Conservation (phyloP, 2,888 invertebrate species). For the Lasioglossum marginatum region DNA sequence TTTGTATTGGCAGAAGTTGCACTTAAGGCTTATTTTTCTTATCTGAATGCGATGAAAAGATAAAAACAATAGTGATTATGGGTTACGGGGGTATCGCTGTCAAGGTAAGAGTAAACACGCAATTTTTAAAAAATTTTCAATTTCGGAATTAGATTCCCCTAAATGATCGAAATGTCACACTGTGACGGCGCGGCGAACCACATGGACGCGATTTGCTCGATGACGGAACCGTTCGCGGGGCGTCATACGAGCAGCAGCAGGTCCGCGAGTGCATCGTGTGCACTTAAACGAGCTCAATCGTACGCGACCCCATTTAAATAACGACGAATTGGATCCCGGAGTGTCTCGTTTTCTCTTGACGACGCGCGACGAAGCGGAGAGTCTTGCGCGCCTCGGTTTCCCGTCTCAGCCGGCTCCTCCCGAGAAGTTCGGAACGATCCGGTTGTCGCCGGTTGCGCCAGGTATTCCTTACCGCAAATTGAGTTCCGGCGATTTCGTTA, state of each 20-base stretch:
- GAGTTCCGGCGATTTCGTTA: constrained; percentile 20
- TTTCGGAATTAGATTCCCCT: too few relatives aligned
- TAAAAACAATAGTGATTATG: too few relatives aligned
- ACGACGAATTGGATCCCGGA: constrained; percentile 63
- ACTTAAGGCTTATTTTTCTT: too few relatives aligned
- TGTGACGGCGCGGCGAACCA: neutral
- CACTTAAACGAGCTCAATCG: constrained; percentile 65
- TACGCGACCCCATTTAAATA: constrained; percentile 65
- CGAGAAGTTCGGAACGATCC: neutral
- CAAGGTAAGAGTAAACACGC: too few relatives aligned
- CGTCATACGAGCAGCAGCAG: constrained; percentile 27
- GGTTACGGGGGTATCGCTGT: too few relatives aligned
- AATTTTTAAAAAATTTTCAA: too few relatives aligned
- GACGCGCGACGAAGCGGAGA: neutral
- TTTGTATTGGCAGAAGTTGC: too few relatives aligned
- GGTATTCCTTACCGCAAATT: constrained; percentile 17
- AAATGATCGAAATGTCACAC: too few relatives aligned
- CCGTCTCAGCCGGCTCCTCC: neutral
- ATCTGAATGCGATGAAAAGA: too few relatives aligned
- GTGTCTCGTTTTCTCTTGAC: constrained; percentile 48
- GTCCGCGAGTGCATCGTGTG: constrained; percentile 50
- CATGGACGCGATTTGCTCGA: neutral
- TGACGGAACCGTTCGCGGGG: neutral
- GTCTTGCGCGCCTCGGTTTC: constrained; percentile 15
- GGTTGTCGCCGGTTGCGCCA: neutral